Percentiles rank a stretch among this genome's conserved stretches.
Conservation (phyloP, 2,888 invertebrate genomes). For the Cerastis leucographa region DNA sequence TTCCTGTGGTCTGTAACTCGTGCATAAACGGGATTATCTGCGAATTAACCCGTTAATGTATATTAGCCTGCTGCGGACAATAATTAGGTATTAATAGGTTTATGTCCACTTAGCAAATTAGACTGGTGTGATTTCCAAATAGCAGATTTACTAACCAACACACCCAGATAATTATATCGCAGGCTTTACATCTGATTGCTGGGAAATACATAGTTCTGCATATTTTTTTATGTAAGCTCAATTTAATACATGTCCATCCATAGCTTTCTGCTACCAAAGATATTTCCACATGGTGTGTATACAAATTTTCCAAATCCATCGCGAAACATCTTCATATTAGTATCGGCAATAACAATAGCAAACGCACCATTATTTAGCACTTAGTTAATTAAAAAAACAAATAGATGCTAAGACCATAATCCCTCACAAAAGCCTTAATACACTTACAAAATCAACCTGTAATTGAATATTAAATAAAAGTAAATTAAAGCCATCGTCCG, state of each 20-base stretch:
- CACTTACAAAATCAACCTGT: slow-evolving; percentile 71
- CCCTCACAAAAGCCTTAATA: slow-evolving; percentile 31
- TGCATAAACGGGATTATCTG: slow-evolving; percentile 43
- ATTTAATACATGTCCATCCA: neutral
- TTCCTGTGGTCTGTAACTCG: slow-evolving; percentile 27
- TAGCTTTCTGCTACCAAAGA: neutral
- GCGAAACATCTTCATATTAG: too few species aligned
- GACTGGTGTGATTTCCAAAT: slow-evolving; percentile 35
- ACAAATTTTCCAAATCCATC: neutral
- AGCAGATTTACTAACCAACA: slow-evolving; percentile 2
- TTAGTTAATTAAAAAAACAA: slow-evolving; percentile 4
- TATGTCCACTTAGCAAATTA: slow-evolving; percentile 44
- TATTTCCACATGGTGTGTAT: neutral
- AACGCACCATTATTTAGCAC: neutral
- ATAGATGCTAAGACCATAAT: slow-evolving; percentile 14
- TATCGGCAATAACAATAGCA: neutral
- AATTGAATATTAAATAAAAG: slow-evolving; percentile 83
- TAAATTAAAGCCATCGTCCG: slow-evolving; percentile 82
- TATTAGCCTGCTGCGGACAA: slow-evolving; percentile 43
- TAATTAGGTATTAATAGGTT: slow-evolving; percentile 45
- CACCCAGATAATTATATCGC: neutral
- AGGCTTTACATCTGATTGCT: neutral
- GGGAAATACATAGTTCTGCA: neutral
- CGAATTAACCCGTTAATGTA: slow-evolving; percentile 23
- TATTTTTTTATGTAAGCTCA: neutral